Evolutionary conservation across 2,888 invertebrate genomes (phyloP), one percentile per base, ranked within the genome.

Genomic region (Platerodrilus igneus): DNA sequence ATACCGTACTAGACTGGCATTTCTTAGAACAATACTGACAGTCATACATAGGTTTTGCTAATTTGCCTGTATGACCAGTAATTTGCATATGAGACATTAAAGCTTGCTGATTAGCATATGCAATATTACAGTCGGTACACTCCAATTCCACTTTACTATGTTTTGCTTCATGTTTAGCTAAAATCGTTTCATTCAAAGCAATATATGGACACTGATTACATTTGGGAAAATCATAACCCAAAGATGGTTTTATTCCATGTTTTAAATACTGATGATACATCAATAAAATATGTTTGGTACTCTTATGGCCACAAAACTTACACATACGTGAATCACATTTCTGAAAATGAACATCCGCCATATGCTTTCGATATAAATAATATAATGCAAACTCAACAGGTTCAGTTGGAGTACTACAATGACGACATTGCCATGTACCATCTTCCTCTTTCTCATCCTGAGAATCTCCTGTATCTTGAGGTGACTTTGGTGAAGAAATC

Each of bases 291-390:
- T 84, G 75, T 56, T 83, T 86, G 2, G 71, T 70, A 13, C 86
- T 83, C 56, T 79, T 81, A 59, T 84, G 79, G 0, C 90, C 91
- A 67, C 91, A 91, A 55, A 86, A 82, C 61, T 90, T 89, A 66
- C 91, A 91, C 19, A 88, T 78, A 22, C 79, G 77, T 2, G 79
- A 70, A 60, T 88, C 82, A 43, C 87, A 83, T 50, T 80, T 79
- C 56, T 87, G 85, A 56, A 82, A 79, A 55, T 90, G 90, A 0
- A 84, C 77, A 50, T 86, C 85, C 6, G 84, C 81, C 66, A 90
- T 77, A 69, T 91, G 91, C 46, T 85, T 79, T 26, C 89, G 76
- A 65, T 84, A 90, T 52, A 81, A 77, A 51, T 81, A 83, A 58
- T 90, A 90, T 13, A 84, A 78, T 14, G 81, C 78, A 62, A 90